Evolutionary conservation across 2,888 invertebrate genomes (phyloP), one percentile per base, ranked within the genome.

Genomic region (Dyspetes luteomarginatus): DNA sequence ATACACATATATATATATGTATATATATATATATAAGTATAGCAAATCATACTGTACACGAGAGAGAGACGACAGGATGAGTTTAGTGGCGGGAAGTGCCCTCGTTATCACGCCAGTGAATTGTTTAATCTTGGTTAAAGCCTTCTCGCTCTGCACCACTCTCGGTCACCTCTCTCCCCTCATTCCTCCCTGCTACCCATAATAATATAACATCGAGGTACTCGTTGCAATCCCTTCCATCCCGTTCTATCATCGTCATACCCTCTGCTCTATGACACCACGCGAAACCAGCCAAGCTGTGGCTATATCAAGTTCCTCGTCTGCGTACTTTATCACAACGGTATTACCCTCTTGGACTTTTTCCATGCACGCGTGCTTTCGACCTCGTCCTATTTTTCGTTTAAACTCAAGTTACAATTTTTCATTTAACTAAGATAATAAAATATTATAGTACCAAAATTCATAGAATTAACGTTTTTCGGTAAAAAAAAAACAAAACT

Each of bases 101-200:
- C 90, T 90, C 90, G 90, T 91, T 91, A 91, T 90, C 88, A 88
- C 91, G 86, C 90, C 89, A 87, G 87, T 86, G 90, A 91, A 91
- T 91, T 90, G 90, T 89, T 90, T 91, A 91, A 91, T 90, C 89
- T 89, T 88, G 82, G 85, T 55, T 67, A 84, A 83, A 72, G 74
- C 79, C 71, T 76, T 79, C 82, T 81, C 83, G 74, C 79, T 78
- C 85, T 80, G 71, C 41, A 52, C 50, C n/a, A 30, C 71, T 75
- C 43, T 60, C 79, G 67, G 68, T 68, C 5, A 28, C 7, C 58
- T 60, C 74, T 71, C 64, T 56, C 65, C 74, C 55, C 71, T n/a
- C 52, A n/a, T n/a, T n/a, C n/a, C n/a, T n/a, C n/a, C n/a, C n/a
- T n/a, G 28, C 50, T 58, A 28, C 9, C 7, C 22, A 30, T n/a